A percentile compares a stretch with the other conserved stretches of the same genome.
Conservation (phyloP, 2,113 vertebrate species). For the Nothobranchius kuhntae region DNA sequence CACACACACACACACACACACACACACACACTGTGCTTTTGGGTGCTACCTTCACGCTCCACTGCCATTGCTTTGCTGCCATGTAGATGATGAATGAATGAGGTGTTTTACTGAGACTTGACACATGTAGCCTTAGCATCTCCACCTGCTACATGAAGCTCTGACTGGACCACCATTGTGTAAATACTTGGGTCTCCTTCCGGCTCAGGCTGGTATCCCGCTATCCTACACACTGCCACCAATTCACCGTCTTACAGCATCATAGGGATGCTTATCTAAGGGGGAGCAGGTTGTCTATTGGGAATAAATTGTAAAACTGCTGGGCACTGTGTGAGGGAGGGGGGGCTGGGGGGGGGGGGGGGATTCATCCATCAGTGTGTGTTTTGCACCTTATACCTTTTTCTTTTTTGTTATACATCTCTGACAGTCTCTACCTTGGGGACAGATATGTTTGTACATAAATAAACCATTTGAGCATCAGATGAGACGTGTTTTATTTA, state of each 20-base stretch:
- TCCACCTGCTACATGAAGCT: slow-evolving; percentile 16
- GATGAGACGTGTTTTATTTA: slow-evolving; percentile 10
- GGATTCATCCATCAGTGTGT: slow-evolving; percentile 50
- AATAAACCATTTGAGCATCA: slow-evolving; percentile 64
- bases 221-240: slow-evolving; percentile 17
- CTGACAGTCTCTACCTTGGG: slow-evolving; percentile 75
- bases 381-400: slow-evolving; percentile 80
- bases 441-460: slow-evolving; percentile 70
- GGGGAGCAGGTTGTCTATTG: neutral
- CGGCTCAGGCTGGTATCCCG: slow-evolving; percentile 10
- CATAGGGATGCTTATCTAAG: neutral
- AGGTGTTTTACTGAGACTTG: slow-evolving; percentile 12
- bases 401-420: slow-evolving; percentile 63
- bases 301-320: neutral
- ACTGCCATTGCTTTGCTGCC: slow-evolving; percentile 17
- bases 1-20: slow-evolving; percentile 8
- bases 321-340: too few species aligned
- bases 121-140: slow-evolving; percentile 36
- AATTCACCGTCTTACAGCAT: slow-evolving; percentile 20
- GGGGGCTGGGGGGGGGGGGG: neutral
- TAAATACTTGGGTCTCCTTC: neutral
- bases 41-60: slow-evolving; percentile 1
- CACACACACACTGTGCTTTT: slow-evolving; percentile 26
- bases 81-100: slow-evolving; percentile 5
- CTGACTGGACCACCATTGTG: too few species aligned